Conservation (phyloP, 2,888 invertebrate genomes). For the Scelioninae gen. 1 region DNA sequence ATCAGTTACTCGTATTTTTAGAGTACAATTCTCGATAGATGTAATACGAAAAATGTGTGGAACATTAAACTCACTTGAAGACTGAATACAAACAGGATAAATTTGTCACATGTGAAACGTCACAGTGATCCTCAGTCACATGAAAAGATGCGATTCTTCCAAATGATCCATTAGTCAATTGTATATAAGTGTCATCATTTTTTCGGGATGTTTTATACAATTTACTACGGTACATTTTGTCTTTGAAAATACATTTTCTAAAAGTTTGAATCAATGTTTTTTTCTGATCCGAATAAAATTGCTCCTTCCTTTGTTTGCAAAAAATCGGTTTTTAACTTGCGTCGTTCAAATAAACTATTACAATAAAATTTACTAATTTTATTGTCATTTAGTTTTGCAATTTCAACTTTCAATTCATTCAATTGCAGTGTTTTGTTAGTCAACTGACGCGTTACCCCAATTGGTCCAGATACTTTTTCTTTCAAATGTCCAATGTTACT, state of each 20-base stretch:
- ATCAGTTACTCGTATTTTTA: not conserved
- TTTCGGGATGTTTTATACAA: constrained; percentile 14
- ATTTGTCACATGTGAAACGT: not conserved
- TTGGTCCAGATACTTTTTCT: constrained; percentile 46
- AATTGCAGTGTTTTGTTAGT: constrained; percentile 35
- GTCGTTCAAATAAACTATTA: constrained; percentile 17
- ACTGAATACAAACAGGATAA: not conserved
- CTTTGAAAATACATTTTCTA: constrained; percentile 27
- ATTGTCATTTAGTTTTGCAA: not conserved
- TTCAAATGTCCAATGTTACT: constrained; percentile 58
- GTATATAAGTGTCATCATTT: constrained; percentile 32
- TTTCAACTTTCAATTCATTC: constrained; percentile 24
- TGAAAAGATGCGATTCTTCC: constrained; percentile 30
- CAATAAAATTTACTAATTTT: constrained; percentile 15
- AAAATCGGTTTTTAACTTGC: constrained; percentile 15
- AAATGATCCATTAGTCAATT: not conserved
- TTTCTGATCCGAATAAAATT: constrained; percentile 2
- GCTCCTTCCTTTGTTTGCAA: constrained; percentile 3
- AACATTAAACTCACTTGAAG: not conserved
- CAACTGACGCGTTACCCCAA: constrained; percentile 53
- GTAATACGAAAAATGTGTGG: constrained; percentile 18
- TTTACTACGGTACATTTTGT: constrained; percentile 10
- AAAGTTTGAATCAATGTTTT: constrained; percentile 1
- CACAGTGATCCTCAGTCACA: not conserved
- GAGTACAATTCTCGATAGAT: not conserved